Percentiles rank a stretch among this genome's conserved stretches.
Evolutionary conservation across 2,888 invertebrate species (phyloP).

Genomic region (Ellobium chinense): DNA sequence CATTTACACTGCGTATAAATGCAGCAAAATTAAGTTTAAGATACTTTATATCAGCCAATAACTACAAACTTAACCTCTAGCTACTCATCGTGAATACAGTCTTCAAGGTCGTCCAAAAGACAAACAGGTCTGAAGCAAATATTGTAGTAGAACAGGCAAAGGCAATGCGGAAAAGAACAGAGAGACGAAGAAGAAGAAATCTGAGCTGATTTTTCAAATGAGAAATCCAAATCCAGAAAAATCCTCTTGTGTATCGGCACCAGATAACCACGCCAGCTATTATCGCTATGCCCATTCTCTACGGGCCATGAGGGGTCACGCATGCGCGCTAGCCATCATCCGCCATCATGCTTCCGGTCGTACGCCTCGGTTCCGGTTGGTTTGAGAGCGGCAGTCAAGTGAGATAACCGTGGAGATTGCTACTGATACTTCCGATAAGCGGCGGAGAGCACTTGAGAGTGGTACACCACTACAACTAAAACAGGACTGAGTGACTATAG

Average conservation of each 20-base stretch:
- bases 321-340: constrained; percentile 23
- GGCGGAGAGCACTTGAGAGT: not conserved
- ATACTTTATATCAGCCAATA: no score
- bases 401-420: not conserved
- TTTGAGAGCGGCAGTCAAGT: not conserved
- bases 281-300: not conserved
- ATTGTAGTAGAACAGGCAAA: no score
- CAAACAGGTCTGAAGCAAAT: no score
- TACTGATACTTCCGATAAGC: not conserved
- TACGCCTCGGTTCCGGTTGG: constrained; percentile 25
- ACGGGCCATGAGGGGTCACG: constrained; percentile 20
- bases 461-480: no score
- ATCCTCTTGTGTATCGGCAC: not conserved
- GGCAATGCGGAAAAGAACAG: no score
- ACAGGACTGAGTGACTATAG: no score
- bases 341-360: constrained; percentile 21
- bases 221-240: not conserved
- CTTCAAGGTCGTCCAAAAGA: no score
- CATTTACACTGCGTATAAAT: no score
- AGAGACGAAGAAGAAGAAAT: no score
- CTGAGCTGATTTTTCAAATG: not conserved
- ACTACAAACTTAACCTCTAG: no score
- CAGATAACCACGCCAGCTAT: not conserved
- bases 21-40: no score
- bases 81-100: no score